Evolutionary conservation across 2,113 vertebrate species (phyloP).

Genomic region (Lamprologus ornatipinnis): DNA sequence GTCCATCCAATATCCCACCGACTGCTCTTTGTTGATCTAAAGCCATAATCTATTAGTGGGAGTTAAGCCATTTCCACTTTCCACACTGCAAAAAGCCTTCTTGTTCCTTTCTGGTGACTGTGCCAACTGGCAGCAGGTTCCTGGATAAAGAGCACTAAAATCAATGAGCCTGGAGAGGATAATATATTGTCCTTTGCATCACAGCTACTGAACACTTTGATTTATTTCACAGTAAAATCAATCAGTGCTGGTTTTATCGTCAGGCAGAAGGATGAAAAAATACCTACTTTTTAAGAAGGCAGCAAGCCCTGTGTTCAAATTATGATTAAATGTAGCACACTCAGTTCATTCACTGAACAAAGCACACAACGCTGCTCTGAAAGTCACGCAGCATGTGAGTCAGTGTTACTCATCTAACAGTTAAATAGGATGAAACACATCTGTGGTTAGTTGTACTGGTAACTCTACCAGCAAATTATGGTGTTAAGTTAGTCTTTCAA

Average conservation of each 20-base stretch:
- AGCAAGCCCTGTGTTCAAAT: not conserved
- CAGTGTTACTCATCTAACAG: not conserved
- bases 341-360: not conserved
- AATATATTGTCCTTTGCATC: not conserved
- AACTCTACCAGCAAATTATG: not conserved
- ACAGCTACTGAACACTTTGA: not conserved
- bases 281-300: not conserved
- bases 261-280: not conserved
- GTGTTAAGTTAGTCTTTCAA: not conserved
- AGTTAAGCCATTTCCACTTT: slow-evolving; percentile 28
- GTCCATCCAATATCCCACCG: slow-evolving; percentile 14
- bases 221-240: slow-evolving; percentile 5
- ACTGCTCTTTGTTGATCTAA: slow-evolving; percentile 26
- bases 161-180: slow-evolving; percentile 18
- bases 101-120: not conserved
- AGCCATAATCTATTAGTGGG: slow-evolving; percentile 34
- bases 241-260: not conserved
- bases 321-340: not conserved
- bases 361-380: not conserved
- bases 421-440: not conserved
- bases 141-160: slow-evolving; percentile 24
- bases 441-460: not conserved
- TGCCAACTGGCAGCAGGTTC: slow-evolving; percentile 35
- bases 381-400: not conserved
- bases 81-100: slow-evolving; percentile 5